Evolutionary conservation across 2,113 vertebrate species (phyloP).

Genomic region (Natator depressus): DNA sequence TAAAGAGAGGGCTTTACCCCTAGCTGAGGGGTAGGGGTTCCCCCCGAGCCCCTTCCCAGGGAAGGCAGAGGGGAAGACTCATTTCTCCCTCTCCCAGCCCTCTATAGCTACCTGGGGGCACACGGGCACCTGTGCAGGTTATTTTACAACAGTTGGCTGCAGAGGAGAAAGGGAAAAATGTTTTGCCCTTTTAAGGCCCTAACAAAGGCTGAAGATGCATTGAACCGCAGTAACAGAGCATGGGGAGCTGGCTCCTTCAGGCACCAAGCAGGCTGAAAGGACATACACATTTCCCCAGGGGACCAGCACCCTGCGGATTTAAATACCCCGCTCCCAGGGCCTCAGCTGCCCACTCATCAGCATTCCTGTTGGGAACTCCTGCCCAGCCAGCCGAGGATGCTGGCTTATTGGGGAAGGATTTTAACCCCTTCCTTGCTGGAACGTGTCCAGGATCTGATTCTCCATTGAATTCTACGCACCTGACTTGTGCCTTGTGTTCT

Average conservation of each 20-base stretch:
- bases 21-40: background rate
- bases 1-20: background rate
- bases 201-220: background rate
- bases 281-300: background rate
- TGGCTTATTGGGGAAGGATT: background rate
- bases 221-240: fast-evolving
- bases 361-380: fast-evolving
- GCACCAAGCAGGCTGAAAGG: background rate
- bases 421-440: background rate
- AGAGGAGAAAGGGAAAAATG: background rate
- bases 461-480: background rate
- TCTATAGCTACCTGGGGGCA: background rate
- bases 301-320: background rate
- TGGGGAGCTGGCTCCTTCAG: fast-evolving
- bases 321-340: background rate
- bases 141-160: background rate
- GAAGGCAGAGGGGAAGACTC: background rate
- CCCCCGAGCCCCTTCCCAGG: background rate
- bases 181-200: fast-evolving
- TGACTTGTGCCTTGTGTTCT: fast-evolving
- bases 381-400: fast-evolving
- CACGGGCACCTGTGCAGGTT: background rate
- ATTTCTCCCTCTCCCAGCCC: background rate
- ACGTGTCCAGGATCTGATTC: background rate
- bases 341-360: fast-evolving